Conservation (phyloP, 2,797 vertebrate genomes). For the Lerista edwardsae region DNA sequence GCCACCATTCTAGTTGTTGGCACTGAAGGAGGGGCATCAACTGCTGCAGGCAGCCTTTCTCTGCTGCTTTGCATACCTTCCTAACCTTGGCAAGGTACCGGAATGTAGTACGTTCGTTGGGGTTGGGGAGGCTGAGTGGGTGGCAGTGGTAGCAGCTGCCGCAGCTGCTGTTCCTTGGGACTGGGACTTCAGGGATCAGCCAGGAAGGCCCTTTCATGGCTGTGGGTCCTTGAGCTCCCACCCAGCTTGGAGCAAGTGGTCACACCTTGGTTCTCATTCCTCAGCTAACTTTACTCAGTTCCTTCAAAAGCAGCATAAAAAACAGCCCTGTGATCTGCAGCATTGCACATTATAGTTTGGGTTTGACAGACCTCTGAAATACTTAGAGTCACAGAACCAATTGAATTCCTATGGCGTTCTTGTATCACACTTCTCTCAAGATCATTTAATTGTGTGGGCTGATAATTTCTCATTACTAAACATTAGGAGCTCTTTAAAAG, state of each 20-base stretch:
- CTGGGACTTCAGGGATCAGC: too few relatives aligned
- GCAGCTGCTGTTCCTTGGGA: too few relatives aligned
- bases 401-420: neutral
- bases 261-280: neutral
- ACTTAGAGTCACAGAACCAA: constrained; percentile 1
- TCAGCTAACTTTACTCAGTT: neutral
- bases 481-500: constrained; percentile 10
- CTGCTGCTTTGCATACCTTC: too few relatives aligned
- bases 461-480: constrained; percentile 23
- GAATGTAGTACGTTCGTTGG: too few relatives aligned
- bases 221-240: neutral
- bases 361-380: constrained; percentile 11
- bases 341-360: neutral
- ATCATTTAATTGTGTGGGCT: constrained; percentile 17
- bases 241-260: constrained; percentile 1
- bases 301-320: too few relatives aligned
- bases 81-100: too few relatives aligned
- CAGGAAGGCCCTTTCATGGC: neutral
- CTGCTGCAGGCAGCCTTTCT: too few relatives aligned
- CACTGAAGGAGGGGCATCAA: too few relatives aligned
- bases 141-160: too few relatives aligned
- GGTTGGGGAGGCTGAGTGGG: too few relatives aligned
- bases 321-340: neutral
- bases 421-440: neutral
- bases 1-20: too few relatives aligned